These are phyloP conservation scores for Amphiprion clarkii DNA, from an alignment of 2,797 vertebrate genomes.

Conservation along the genomic window DNA sequence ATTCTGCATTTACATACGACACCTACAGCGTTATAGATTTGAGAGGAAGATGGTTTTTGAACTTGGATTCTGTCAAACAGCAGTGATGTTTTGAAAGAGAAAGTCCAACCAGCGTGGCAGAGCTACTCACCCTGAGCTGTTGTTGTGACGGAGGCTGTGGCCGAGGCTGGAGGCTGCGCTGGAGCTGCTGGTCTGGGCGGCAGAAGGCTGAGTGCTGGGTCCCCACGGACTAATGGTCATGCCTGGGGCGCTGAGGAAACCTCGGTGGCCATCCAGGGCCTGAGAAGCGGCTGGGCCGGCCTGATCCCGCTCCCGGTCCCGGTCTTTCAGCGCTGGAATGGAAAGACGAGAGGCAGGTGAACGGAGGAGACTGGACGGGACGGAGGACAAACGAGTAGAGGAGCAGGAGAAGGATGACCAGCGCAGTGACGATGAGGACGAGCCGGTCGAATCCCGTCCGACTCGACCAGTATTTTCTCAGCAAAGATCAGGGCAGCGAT, in stretches of 20 bases:
- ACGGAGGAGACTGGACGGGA: conserved; percentile 8
- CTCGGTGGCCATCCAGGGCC: conserved; percentile 87
- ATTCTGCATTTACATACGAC: conserved; percentile 43
- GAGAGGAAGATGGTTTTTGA: not conserved
- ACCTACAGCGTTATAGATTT: conserved; percentile 21
- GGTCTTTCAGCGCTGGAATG: conserved; percentile 87
- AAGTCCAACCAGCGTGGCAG: not conserved
- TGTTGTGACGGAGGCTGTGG: conserved; percentile 75
- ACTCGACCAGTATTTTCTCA: conserved; percentile 69
- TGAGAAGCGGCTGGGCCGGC: conserved; percentile 41
- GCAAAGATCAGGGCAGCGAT: conserved; percentile 77
- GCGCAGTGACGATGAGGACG: conserved; percentile 49
- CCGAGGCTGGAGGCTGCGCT: conserved; percentile 66
- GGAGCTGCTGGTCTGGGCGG: conserved; percentile 58
- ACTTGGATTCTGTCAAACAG: conserved; percentile 4
- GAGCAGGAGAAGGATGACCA: conserved; percentile 41
- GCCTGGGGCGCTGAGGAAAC: conserved; percentile 85
- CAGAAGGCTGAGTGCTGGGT: conserved; percentile 81
- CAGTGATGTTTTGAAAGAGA: not conserved
- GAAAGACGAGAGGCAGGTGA: conserved; percentile 64
- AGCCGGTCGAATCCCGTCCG: conserved; percentile 15
- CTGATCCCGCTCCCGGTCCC: conserved; percentile 74
- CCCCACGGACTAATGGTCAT: conserved; percentile 92
- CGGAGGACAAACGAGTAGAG: conserved; percentile 28
- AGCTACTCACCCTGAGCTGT: conserved; percentile 88